Evolutionary conservation across 2,113 vertebrate genomes (phyloP).

Genomic region (Romanogobio albipinnatus): DNA sequence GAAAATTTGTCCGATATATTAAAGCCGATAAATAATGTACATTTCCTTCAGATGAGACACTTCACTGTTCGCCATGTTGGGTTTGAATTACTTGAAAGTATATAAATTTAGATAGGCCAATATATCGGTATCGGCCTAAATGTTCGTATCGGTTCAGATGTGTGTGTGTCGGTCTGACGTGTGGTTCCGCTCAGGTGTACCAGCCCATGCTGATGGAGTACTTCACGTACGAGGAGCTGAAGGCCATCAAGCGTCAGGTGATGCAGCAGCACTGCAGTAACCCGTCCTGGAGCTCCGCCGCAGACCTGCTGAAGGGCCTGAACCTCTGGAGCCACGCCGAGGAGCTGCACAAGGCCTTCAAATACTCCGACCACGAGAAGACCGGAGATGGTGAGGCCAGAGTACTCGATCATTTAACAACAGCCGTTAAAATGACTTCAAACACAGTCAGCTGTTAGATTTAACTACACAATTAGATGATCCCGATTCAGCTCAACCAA

Average conservation of each 20-base stretch:
- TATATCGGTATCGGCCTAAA: too few relatives aligned
- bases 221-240: slow-evolving; percentile 96
- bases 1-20: too few relatives aligned
- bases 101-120: too few relatives aligned
- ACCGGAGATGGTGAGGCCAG: slow-evolving; percentile 82
- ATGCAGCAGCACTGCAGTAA: slow-evolving; percentile 93
- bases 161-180: neutral
- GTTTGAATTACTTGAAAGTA: too few relatives aligned
- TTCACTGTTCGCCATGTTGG: too few relatives aligned
- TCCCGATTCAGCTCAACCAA: too few relatives aligned
- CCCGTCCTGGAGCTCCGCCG: slow-evolving; percentile 76
- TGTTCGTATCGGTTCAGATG: neutral
- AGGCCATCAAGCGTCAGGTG: slow-evolving; percentile 98
- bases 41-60: too few relatives aligned
- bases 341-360: slow-evolving; percentile 91
- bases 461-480: too few relatives aligned
- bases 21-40: too few relatives aligned
- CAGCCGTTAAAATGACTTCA: too few relatives aligned
- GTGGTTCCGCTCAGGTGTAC: slow-evolving; percentile 83
- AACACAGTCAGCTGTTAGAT: too few relatives aligned
- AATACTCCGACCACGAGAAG: slow-evolving; percentile 94
- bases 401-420: too few relatives aligned
- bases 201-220: slow-evolving; percentile 99
- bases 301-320: slow-evolving; percentile 86
- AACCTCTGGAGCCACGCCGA: slow-evolving; percentile 90